These are phyloP conservation scores for Labrus mixtus DNA, from an alignment of 2,113 vertebrate species.

Conservation along the genomic window DNA sequence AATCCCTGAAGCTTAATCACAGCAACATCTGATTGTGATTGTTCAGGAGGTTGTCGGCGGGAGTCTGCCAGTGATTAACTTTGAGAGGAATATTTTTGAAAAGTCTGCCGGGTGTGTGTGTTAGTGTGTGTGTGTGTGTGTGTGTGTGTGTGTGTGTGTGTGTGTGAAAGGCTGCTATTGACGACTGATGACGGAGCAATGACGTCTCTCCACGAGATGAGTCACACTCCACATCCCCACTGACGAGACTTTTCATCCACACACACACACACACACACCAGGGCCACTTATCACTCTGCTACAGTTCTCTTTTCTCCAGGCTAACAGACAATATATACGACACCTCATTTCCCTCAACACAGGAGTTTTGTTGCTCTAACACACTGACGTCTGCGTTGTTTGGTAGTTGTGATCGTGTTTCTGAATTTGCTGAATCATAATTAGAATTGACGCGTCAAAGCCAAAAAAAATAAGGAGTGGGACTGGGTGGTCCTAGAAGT, in stretches of 20 bases:
- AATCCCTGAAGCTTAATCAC: conserved; percentile 47
- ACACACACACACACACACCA: conserved; percentile 21
- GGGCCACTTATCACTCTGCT: conserved; percentile 47
- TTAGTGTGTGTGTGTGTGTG: conserved; percentile 6
- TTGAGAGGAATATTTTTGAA: conserved; percentile 46
- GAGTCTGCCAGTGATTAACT: conserved; percentile 50
- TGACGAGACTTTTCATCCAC: conserved; percentile 20
- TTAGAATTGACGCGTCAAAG: conserved; percentile 17
- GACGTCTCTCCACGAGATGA: conserved; percentile 79
- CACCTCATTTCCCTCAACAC: conserved; percentile 42
- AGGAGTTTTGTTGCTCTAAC: conserved; percentile 12
- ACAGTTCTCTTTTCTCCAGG: conserved; percentile 32
- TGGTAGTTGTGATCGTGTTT: conserved; percentile 10
- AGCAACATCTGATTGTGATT: conserved; percentile 55
- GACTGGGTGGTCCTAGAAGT: conserved; percentile 59
- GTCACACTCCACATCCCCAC: conserved; percentile 66
- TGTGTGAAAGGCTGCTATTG: conserved; percentile 44
- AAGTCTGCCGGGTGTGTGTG: conserved; percentile 9
- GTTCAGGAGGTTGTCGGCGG: conserved; percentile 39
- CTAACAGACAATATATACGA: conserved; percentile 20
- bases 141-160: neutral
- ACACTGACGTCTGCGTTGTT: conserved; percentile 5
- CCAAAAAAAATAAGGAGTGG: conserved; percentile 23
- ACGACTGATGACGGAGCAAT: conserved; percentile 73
- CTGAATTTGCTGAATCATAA: conserved; percentile 14